Conservation (phyloP, 2,113 vertebrate genomes). For the Halichoeres trimaculatus region DNA sequence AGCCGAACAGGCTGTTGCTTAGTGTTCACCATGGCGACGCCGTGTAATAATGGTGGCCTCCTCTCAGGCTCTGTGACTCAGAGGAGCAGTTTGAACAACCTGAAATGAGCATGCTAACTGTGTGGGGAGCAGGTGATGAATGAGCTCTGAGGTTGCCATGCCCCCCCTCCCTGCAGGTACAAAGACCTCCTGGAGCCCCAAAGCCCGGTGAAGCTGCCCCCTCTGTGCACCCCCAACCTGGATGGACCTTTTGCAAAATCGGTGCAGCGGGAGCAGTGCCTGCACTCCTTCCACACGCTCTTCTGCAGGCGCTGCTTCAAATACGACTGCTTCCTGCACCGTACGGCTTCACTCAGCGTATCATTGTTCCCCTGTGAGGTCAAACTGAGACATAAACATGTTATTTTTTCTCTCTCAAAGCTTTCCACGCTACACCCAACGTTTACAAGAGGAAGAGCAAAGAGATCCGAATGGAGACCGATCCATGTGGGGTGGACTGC, state of each 20-base stretch:
- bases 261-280: constrained; percentile 95
- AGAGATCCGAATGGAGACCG: constrained; percentile 95
- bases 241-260: constrained; percentile 96
- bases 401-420: constrained; percentile 76
- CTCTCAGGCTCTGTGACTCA: constrained; percentile 52
- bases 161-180: constrained; percentile 84
- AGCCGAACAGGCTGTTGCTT: constrained; percentile 66
- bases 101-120: background rate
- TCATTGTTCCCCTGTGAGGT: background rate
- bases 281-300: constrained; percentile 98
- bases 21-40: constrained; percentile 75
- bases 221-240: constrained; percentile 97
- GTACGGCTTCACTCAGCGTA: constrained; percentile 74
- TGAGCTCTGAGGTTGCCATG: background rate
- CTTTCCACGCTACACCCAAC: constrained; percentile 96
- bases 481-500: constrained; percentile 95
- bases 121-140: background rate
- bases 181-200: constrained; percentile 93
- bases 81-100: constrained; percentile 39
- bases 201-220: constrained; percentile 89
- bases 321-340: constrained; percentile 98
- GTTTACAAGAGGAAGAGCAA: constrained; percentile 97
- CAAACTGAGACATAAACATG: background rate
- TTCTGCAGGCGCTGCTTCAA: constrained; percentile 99
- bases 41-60: constrained; percentile 67